A percentile compares a stretch with the other conserved stretches of the same genome.
Evolutionary conservation across 2,888 invertebrate species (phyloP).

Genomic region (Amiota communis): DNA sequence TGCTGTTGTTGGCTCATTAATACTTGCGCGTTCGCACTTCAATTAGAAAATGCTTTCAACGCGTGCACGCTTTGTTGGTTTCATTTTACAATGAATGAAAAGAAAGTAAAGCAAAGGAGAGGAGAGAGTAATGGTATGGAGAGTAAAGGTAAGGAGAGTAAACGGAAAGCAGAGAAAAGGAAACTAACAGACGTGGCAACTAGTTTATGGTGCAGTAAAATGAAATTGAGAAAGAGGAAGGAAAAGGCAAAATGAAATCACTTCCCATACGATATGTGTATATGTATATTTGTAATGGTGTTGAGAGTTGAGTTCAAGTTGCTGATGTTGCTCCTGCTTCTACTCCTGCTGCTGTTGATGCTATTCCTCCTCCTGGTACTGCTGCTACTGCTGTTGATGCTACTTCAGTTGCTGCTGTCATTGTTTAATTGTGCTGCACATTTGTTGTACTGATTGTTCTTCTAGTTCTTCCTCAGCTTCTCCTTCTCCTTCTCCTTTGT

Average conservation of each 20-base stretch:
- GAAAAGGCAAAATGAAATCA: neutral
- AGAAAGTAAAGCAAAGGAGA: neutral
- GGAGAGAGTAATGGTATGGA: too few relatives aligned
- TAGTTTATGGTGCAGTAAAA: neutral
- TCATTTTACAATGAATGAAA: slow-evolving; percentile 17
- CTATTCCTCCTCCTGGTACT: neutral
- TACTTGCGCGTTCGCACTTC: neutral
- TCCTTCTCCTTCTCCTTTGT: too few relatives aligned
- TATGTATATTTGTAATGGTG: neutral
- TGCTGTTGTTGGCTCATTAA: neutral
- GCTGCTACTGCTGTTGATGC: neutral
- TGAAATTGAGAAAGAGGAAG: slow-evolving; percentile 1
- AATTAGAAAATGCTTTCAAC: slow-evolving; percentile 22
- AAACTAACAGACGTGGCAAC: too few relatives aligned
- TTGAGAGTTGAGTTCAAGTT: neutral
- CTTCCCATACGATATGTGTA: neutral
- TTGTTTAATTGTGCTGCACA: slow-evolving; percentile 21
- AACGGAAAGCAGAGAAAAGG: neutral
- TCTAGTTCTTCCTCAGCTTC: too few relatives aligned
- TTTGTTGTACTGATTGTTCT: slow-evolving; percentile 6
- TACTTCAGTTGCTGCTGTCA: neutral
- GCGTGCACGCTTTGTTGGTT: slow-evolving; percentile 13
- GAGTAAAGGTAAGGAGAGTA: too few relatives aligned
- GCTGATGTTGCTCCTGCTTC: too few relatives aligned
- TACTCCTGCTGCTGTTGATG: too few relatives aligned